These are phyloP conservation scores for Leptinotarsa texana DNA, from an alignment of 1,140 invertebrate species.

Conservation along the genomic window DNA sequence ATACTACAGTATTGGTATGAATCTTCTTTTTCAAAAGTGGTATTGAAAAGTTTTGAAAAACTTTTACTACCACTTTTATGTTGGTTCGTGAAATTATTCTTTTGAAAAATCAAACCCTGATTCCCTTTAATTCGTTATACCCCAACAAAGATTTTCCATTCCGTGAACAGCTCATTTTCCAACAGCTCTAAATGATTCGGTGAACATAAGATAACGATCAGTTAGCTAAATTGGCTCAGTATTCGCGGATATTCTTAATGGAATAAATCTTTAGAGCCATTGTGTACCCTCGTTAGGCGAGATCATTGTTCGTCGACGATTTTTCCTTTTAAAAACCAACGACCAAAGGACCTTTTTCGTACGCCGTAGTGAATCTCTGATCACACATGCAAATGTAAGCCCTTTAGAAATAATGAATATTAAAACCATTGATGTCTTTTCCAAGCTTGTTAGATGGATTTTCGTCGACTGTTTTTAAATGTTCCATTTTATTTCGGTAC, in stretches of 20 bases:
- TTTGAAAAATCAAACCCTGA: too few relatives aligned
- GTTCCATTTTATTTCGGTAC: background rate
- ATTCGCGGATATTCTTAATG: slow-evolving; percentile 44
- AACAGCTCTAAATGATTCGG: slow-evolving; percentile 29
- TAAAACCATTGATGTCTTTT: slow-evolving; percentile 48
- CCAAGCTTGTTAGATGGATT: slow-evolving; percentile 39
- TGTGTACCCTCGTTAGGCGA: slow-evolving; percentile 35
- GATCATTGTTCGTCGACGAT: slow-evolving; percentile 28
- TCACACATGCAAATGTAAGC: slow-evolving; percentile 47
- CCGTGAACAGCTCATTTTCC: background rate
- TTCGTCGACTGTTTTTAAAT: slow-evolving; percentile 18
- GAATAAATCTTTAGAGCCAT: slow-evolving; percentile 42
- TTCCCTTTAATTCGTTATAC: too few relatives aligned
- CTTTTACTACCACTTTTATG: too few relatives aligned
- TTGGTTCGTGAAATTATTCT: too few relatives aligned
- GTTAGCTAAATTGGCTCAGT: slow-evolving; percentile 46
- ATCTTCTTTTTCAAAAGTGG: too few relatives aligned
- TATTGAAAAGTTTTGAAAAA: too few relatives aligned
- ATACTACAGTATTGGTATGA: too few relatives aligned
- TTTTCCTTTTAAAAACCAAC: slow-evolving; percentile 16
- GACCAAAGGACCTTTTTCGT: slow-evolving; percentile 22
- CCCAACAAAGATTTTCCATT: background rate
- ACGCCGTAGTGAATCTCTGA: slow-evolving; percentile 20
- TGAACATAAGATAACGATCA: slow-evolving; percentile 44
- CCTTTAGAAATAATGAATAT: slow-evolving; percentile 47